A percentile compares a stretch with the other conserved stretches of the same genome.
Conservation (phyloP, 2,888 invertebrate species). For the Diadegma fenestrale region DNA sequence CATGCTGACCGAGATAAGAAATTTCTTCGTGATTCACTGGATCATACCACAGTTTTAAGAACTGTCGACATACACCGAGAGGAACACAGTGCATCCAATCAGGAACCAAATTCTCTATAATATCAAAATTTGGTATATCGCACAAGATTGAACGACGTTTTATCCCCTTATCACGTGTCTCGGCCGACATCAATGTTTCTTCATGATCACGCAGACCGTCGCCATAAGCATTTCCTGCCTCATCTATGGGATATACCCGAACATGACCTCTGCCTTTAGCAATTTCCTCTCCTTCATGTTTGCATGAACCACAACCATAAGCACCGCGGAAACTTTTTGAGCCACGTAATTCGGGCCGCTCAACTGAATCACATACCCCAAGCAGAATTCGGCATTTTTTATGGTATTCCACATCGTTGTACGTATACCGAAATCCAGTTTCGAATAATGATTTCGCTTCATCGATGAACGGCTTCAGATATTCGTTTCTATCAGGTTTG, state of each 20-base stretch:
- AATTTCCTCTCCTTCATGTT: slow-evolving; percentile 60
- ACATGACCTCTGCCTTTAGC: slow-evolving; percentile 61
- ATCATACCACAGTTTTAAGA: slow-evolving; percentile 47
- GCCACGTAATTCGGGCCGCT: slow-evolving; percentile 51
- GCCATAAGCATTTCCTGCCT: slow-evolving; percentile 34
- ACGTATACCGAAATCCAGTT: slow-evolving; percentile 58
- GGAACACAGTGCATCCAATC: slow-evolving; percentile 60
- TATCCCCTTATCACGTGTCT: slow-evolving; percentile 46
- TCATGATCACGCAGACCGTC: slow-evolving; percentile 34
- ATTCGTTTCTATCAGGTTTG: slow-evolving; percentile 58
- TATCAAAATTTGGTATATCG: slow-evolving; percentile 48
- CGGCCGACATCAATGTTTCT: slow-evolving; percentile 35
- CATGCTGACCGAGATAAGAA: not conserved
- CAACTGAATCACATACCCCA: slow-evolving; percentile 65
- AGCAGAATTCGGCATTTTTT: slow-evolving; percentile 57
- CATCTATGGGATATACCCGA: slow-evolving; percentile 62
- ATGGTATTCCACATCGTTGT: slow-evolving; percentile 24
- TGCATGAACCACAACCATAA: slow-evolving; percentile 69
- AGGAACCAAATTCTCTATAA: slow-evolving; percentile 24
- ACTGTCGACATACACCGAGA: slow-evolving; percentile 58
- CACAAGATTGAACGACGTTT: slow-evolving; percentile 37
- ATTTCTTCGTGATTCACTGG: not conserved
- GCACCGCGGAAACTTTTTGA: slow-evolving; percentile 62
- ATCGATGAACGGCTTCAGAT: slow-evolving; percentile 63
- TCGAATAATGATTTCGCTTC: slow-evolving; percentile 51